Conservation (phyloP, 2,888 invertebrate genomes). For the Idaea straminata region DNA sequence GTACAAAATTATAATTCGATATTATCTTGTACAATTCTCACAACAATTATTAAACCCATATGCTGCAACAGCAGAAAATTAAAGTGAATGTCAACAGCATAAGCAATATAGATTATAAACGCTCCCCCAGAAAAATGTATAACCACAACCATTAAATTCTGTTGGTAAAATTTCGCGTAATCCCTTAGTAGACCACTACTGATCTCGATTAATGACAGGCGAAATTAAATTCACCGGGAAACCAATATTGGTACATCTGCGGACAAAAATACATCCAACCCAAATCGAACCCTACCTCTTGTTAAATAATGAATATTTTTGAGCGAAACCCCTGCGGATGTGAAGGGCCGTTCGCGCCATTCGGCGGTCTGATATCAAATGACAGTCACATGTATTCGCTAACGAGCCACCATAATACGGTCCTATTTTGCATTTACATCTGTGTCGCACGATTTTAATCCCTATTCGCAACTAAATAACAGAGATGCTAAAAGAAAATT, state of each 20-base stretch:
- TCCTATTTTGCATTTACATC: conserved; percentile 47
- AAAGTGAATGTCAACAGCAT: conserved; percentile 1
- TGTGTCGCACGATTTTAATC: conserved; percentile 41
- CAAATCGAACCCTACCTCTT: conserved; percentile 42
- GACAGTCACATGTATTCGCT: conserved; percentile 66
- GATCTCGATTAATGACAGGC: conserved; percentile 70
- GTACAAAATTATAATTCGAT: neutral
- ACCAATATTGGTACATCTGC: conserved; percentile 64
- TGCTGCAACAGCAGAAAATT: neutral
- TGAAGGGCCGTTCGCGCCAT: conserved; percentile 40
- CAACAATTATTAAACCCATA: conserved; percentile 1
- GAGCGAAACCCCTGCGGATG: conserved; percentile 24
- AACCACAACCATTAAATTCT: conserved; percentile 45
- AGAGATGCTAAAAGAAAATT: conserved; percentile 18
- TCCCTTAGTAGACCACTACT: conserved; percentile 58
- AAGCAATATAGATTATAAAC: conserved; percentile 22
- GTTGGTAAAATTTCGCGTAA: conserved; percentile 67
- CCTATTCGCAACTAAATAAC: conserved; percentile 37
- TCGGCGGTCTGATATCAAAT: conserved; percentile 62
- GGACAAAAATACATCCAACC: conserved; percentile 35
- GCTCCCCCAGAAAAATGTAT: conserved; percentile 26
- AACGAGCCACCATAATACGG: conserved; percentile 62
- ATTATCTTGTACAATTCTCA: neutral
- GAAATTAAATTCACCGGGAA: conserved; percentile 69
- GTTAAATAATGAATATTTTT: conserved; percentile 43